Conservation (phyloP, 2,113 vertebrate species). For the Paratilapia polleni region DNA sequence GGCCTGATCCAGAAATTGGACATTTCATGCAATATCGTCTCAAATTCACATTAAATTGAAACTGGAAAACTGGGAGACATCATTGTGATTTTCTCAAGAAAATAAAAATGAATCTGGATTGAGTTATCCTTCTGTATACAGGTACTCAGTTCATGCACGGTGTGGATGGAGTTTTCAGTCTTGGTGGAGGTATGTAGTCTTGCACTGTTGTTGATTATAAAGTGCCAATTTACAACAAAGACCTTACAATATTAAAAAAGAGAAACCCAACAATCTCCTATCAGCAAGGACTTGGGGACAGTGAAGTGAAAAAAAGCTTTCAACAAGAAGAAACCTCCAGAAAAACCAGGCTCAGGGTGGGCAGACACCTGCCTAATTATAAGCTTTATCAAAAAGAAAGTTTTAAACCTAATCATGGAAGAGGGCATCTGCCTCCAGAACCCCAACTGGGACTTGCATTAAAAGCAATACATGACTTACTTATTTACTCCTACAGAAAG, state of each 20-base stretch:
- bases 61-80: neutral
- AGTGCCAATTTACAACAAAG: neutral
- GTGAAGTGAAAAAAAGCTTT: neutral
- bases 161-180: too few relatives aligned
- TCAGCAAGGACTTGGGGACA: neutral
- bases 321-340: neutral
- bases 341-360: neutral
- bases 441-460: too few relatives aligned
- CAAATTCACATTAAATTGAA: neutral
- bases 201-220: neutral
- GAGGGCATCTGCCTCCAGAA: too few relatives aligned
- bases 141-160: neutral
- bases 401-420: too few relatives aligned
- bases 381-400: too few relatives aligned
- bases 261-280: neutral
- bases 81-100: neutral
- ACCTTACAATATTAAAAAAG: neutral
- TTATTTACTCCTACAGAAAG: too few relatives aligned
- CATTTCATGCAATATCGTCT: neutral
- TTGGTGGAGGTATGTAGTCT: neutral
- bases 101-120: neutral
- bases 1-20: neutral
- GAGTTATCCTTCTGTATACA: neutral
- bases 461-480: neutral
- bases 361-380: too few relatives aligned